Evolutionary conservation across 1,140 invertebrate genomes (phyloP).

Genomic region (Tetramorium alpestre): DNA sequence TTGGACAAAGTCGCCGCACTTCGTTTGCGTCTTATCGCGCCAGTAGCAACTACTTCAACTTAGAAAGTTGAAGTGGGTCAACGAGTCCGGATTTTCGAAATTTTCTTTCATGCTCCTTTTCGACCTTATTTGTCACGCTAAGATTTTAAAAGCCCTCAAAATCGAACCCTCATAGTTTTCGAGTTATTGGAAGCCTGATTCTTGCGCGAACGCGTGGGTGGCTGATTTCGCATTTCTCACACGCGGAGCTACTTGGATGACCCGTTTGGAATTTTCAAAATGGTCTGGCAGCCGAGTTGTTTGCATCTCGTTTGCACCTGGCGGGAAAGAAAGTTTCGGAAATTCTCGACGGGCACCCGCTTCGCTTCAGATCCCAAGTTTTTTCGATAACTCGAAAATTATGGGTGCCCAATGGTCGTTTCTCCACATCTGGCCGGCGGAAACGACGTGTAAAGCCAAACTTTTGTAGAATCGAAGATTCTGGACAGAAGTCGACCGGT

Average conservation of each 20-base stretch:
- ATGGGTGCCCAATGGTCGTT: constrained; percentile 55
- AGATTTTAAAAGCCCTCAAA: constrained; percentile 35
- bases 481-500: constrained; percentile 22
- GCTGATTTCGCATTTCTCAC: constrained; percentile 47
- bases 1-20: constrained; percentile 28
- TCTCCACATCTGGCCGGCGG: constrained; percentile 47
- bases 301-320: constrained; percentile 60
- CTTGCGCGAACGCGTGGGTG: background rate
- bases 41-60: constrained; percentile 16
- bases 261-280: constrained; percentile 52
- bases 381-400: constrained; percentile 62
- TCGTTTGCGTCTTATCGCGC: constrained; percentile 38
- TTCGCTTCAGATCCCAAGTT: constrained; percentile 40
- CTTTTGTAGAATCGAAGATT: constrained; percentile 49
- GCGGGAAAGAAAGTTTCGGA: constrained; percentile 55
- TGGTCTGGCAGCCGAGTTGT: constrained; percentile 37
- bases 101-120: constrained; percentile 18
- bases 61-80: constrained; percentile 16
- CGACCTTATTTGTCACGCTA: constrained; percentile 21
- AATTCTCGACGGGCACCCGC: constrained; percentile 50
- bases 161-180: constrained; percentile 45
- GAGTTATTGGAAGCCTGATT: constrained; percentile 26
- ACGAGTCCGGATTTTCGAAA: constrained; percentile 48
- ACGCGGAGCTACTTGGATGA: constrained; percentile 41
- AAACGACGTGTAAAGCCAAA: constrained; percentile 58